Evolutionary conservation across 2,113 vertebrate genomes (phyloP).

Genomic region (Ceyx margarethae): DNA sequence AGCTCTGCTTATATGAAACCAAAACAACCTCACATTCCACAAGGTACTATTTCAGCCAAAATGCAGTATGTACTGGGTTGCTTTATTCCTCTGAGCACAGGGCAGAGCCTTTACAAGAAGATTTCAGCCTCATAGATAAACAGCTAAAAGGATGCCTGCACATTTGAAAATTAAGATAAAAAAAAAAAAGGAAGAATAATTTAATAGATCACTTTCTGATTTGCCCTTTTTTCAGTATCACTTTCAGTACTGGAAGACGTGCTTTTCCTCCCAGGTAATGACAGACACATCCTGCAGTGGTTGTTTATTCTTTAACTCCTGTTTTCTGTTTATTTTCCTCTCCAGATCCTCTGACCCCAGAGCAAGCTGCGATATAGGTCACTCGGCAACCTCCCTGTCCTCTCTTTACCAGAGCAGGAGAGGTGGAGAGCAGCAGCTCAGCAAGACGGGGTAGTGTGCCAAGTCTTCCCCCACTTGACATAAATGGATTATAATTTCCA

Average conservation of each 20-base stretch:
- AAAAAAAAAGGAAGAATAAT: background rate
- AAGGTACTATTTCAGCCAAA: background rate
- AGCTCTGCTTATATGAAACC: background rate
- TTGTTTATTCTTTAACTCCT: conserved; percentile 17
- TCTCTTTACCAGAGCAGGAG: background rate
- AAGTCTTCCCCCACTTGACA: conserved; percentile 5
- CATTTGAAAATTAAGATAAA: background rate
- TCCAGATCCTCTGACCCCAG: conserved; percentile 18
- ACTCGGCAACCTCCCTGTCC: background rate
- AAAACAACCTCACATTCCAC: background rate
- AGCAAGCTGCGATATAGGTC: conserved; percentile 12
- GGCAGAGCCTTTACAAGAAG: background rate
- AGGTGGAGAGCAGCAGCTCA: conserved; percentile 7
- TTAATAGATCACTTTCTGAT: conserved; percentile 11
- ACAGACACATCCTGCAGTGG: conserved; percentile 9
- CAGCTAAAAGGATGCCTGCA: background rate
- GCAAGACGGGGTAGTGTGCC: background rate
- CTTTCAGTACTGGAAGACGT: background rate
- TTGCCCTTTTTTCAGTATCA: background rate
- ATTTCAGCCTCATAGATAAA: background rate
- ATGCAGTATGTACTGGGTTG: accelerated
- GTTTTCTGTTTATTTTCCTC: conserved; percentile 50
- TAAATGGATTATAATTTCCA: conserved; percentile 59
- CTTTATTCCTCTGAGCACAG: accelerated
- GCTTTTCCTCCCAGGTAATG: background rate